Conservation (phyloP, 1,140 invertebrate genomes). For the Meloidogyne exigua region DNA sequence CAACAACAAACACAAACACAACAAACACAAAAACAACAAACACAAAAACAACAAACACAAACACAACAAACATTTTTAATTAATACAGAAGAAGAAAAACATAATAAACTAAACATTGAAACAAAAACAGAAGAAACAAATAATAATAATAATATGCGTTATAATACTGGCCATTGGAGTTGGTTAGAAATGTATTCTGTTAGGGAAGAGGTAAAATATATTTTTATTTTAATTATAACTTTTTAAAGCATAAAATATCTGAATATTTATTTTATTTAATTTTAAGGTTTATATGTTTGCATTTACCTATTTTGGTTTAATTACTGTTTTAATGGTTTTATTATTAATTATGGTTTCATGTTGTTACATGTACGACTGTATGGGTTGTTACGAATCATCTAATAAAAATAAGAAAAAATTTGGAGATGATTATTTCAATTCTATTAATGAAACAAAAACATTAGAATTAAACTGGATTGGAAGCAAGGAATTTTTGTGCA, state of each 20-base stretch:
- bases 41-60: too few species aligned
- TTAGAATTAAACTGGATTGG: background rate
- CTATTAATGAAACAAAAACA: background rate
- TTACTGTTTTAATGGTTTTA: constrained; percentile 18
- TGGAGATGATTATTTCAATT: background rate
- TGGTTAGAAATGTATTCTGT: background rate
- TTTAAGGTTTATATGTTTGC: constrained; percentile 19
- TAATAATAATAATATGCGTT: background rate
- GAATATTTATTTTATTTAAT: background rate
- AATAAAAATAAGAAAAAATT: background rate
- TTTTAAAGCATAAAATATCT: background rate
- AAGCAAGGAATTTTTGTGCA: background rate
- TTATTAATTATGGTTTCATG: constrained; percentile 14
- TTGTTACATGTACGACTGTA: constrained; percentile 24
- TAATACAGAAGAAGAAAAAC: background rate
- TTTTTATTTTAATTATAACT: too few species aligned
- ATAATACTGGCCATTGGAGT: background rate
- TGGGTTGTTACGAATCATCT: constrained; percentile 14
- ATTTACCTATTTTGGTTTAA: constrained; percentile 27
- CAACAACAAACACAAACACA: too few species aligned
- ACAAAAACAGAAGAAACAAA: background rate
- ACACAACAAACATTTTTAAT: background rate
- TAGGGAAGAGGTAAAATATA: background rate
- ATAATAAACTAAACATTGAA: background rate
- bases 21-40: too few species aligned